Base-by-base conservation (phyloP, 2,113 vertebrate genomes). In the Leptosomus discolor region DNA sequence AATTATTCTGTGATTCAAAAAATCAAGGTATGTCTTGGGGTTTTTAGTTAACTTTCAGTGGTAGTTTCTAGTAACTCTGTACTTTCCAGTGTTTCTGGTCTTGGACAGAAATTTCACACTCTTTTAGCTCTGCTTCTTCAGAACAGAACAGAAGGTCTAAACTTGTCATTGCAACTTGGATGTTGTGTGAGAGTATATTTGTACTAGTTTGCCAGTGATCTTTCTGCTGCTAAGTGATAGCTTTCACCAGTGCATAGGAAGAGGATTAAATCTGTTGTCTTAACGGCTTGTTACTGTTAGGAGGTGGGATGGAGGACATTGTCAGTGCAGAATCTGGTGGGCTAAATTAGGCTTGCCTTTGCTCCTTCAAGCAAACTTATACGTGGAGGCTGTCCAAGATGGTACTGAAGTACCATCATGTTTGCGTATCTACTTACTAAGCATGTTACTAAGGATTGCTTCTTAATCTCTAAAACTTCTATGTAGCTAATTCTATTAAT, bases 1-100 rank as follows among this genome's bases (percentile, higher is more conserved):
- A n/a, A n/a, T n/a, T n/a, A n/a, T n/a, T n/a, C n/a, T n/a, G n/a
- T n/a, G n/a, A n/a, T n/a, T n/a, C n/a, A n/a, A n/a, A n/a, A n/a
- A 85, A 12, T 13, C 9, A 12, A 74, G 17, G 4, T 48, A 36
- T 17, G 3, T 51, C 8, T 57, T 67, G 53, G 0, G 1, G 2
- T 15, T 86, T 79, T 65, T 34, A 67, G 16, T 69, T 69, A 74
- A 32, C 21, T 83, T 86, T 17, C 12, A 58, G 19, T n/a, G 19
- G 4, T 27, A 4, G 6, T 51, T 87, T 84, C 32, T 68, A 16
- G 1, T 63, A 57, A 21, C 16, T 65, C 18, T 48, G 3, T 64
- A 19, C 11, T 96, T 78, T 2, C 4, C 3, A 27, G 4, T 61
- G 16, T 74, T 85, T 60, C 17, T 85, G 30, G 29, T 67, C 16